A percentile compares a stretch with the other conserved stretches of the same genome.
Conservation (phyloP, 1,140 invertebrate genomes). For the Sitodiplosis mosellana region DNA sequence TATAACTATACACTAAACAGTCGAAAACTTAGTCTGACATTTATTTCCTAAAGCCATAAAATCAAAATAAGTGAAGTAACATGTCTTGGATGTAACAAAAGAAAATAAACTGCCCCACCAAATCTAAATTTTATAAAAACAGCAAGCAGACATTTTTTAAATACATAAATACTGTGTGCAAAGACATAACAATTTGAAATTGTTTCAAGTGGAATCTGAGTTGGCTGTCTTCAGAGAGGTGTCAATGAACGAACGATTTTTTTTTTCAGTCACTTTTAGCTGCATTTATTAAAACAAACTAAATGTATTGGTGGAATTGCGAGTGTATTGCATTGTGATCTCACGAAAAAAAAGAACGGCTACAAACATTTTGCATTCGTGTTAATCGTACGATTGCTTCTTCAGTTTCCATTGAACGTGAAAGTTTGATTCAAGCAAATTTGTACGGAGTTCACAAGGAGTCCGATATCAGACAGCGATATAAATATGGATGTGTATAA, state of each 20-base stretch:
- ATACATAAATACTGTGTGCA: too few relatives aligned
- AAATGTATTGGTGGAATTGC: too few relatives aligned
- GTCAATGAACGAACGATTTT: too few relatives aligned
- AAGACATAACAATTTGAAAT: too few relatives aligned
- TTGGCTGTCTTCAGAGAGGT: too few relatives aligned
- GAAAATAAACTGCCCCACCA: background rate
- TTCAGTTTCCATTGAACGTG: background rate
- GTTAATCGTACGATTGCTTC: background rate
- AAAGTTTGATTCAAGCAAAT: background rate
- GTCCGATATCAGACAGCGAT: background rate
- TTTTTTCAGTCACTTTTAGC: too few relatives aligned
- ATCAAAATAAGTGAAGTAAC: background rate
- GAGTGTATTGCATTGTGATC: too few relatives aligned
- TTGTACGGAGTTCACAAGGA: too few relatives aligned
- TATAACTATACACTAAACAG: background rate
- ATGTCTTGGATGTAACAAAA: background rate
- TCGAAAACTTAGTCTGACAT: background rate
- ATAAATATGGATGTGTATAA: slow-evolving; percentile 21
- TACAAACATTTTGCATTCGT: background rate
- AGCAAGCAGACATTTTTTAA: too few relatives aligned
- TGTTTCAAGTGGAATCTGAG: background rate
- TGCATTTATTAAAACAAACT: too few relatives aligned
- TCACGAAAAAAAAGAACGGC: background rate
- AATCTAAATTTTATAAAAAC: background rate
- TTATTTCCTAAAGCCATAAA: background rate